These are phyloP conservation scores for Disparrhopalites patrizii DNA, from an alignment of 2,888 invertebrate species.

Conservation along the genomic window DNA sequence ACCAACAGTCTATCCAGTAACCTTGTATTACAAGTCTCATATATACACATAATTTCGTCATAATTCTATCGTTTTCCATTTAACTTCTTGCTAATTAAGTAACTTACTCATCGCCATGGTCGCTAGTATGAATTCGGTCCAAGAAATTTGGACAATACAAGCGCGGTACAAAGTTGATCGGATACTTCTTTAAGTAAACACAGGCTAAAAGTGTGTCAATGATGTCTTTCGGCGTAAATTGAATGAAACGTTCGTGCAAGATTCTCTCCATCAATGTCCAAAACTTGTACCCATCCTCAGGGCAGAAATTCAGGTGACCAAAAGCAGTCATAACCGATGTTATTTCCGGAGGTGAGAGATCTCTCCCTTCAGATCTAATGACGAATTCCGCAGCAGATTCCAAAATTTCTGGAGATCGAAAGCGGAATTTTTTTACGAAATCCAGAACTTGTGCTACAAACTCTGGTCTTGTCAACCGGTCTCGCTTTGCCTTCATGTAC, in stretches of 20 bases:
- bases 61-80: too few relatives aligned
- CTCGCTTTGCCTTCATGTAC: slow-evolving; percentile 59
- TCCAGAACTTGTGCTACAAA: slow-evolving; percentile 62
- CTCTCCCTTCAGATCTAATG: slow-evolving; percentile 55
- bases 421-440: slow-evolving; percentile 60
- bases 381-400: slow-evolving; percentile 58
- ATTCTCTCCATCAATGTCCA: slow-evolving; percentile 59
- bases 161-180: slow-evolving; percentile 59
- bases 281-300: slow-evolving; percentile 56
- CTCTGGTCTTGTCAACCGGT: slow-evolving; percentile 52
- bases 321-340: slow-evolving; percentile 60
- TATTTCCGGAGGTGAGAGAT: slow-evolving; percentile 57
- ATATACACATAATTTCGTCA: too few relatives aligned
- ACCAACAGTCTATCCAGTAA: neutral
- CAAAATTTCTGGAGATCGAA: slow-evolving; percentile 59
- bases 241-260: slow-evolving; percentile 58
- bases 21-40: neutral
- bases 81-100: too few relatives aligned
- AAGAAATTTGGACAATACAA: slow-evolving; percentile 62
- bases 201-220: slow-evolving; percentile 63
- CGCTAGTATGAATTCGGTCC: slow-evolving; percentile 55
- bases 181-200: slow-evolving; percentile 62
- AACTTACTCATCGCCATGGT: slow-evolving; percentile 51
- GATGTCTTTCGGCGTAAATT: slow-evolving; percentile 59
- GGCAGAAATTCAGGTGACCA: slow-evolving; percentile 61